Evolutionary conservation across 2,888 invertebrate genomes (phyloP), one percentile per base, ranked within the genome.

Genomic region (Leucophora obtusa): DNA sequence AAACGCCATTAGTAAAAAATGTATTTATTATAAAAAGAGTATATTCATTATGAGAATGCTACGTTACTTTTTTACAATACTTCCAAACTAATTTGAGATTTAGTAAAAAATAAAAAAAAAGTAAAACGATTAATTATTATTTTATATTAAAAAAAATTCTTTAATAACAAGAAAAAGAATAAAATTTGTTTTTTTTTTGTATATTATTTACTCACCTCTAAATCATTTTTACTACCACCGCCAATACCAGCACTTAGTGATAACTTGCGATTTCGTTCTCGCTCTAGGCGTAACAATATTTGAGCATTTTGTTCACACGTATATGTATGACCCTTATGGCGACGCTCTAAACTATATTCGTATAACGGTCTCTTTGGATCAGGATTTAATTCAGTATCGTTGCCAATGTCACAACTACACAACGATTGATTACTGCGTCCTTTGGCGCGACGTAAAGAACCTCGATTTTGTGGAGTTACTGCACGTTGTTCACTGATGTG

Each of bases 231-330:
- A 21, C 74, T 82, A 0, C 54, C 75, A 50, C 43, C 60, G 14
- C 74, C 71, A 60, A 11, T 21, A 18, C 59, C 72, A 15, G 84
- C 84, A 70, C 85, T 85, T 60, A 87, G 83, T 53, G 87, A 86
- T 83, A 89, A 84, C 85, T 87, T 89, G 65, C 89, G 86, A 85
- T 87, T 86, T 43, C 89, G 89, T 73, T 90, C 91, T 78, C 89
- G 88, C 85, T 90, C 91, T 84, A 90, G 85, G 85, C 91, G 87
- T 86, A 91, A 88, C 83, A 91, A 87, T 84, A 91, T 90, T 86
- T 91, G 90, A 82, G 91, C 90, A 83, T 91, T 91, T 83, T 92
- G 92, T 83, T 92, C 92, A 85, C 91, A 92, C 73, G 89, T 90
- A 85, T 91, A 91, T 43, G 91, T 91, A 85, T 92, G 91, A 68